Evolutionary conservation across 2,113 vertebrate genomes (phyloP), one percentile per base, ranked within the genome.

Genomic region (Salvelinus fontinalis): DNA sequence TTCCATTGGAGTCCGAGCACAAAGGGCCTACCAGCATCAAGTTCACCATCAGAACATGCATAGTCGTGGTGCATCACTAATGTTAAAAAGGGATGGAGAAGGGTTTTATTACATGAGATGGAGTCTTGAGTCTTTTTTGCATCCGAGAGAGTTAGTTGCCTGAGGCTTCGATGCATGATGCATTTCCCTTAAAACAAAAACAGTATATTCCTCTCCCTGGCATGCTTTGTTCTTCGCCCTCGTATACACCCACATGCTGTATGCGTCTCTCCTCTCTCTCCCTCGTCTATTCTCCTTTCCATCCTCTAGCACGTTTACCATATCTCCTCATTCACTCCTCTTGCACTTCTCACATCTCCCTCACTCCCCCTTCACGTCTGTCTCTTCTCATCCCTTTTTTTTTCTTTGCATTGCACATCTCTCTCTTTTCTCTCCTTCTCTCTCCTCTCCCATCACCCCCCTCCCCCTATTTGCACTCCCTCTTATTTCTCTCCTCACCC

Each of bases 241-340:
- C 88, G 76, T 81, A 87, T 81, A 85, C 86, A 79, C 89, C 89
- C 89, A 88, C 87, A 83, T 86, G 11, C 76, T 84, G 79, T 27
- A 51, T 83, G 65, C 84, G 71, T 86, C 29, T 18, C 75, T 70
- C 81, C 67, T 54, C 65, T 71, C 49, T 20, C 71, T 34, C 14
- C n/a, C 2, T 49, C 11, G 14, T 54, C 12, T 54, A 18, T 18
- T 18, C 51, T 54, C 51, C 16, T 16, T 16, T 1, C 16, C 14
- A 16, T 44, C 11, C 51, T 54, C 51, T 18, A 54, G 51, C 4
- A 54, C 16, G 51, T 54, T 54, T 54, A 54, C 51, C 51, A 54
- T 8, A 34, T 48, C 29, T 44, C 8, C 27, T n/a, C 54, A 22
- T 20, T 22, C 27, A 11, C 5, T 65, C 67, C 5, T 31, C 27